These are phyloP conservation scores for Otis tarda DNA, from an alignment of 2,113 vertebrate species.

Conservation along the genomic window DNA sequence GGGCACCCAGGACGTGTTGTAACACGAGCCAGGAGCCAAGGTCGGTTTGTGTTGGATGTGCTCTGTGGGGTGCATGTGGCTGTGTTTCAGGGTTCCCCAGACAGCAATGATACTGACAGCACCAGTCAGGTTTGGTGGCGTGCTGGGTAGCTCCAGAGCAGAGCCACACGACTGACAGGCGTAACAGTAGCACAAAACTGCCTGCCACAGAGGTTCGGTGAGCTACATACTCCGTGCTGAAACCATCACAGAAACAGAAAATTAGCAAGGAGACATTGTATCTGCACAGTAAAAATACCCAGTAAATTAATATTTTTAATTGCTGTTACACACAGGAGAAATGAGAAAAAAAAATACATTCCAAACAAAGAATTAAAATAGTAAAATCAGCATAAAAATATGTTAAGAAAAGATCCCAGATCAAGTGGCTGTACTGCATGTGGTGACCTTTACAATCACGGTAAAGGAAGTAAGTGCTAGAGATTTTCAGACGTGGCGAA, in stretches of 20 bases:
- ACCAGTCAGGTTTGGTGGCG: background rate
- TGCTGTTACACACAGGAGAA: conserved; percentile 57
- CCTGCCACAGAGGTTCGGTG: background rate
- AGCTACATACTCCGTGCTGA: background rate
- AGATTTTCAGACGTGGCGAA: background rate
- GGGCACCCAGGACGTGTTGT: accelerated
- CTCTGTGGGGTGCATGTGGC: background rate
- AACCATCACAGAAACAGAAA: background rate
- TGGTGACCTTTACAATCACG: conserved; percentile 58
- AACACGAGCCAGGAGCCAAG: background rate
- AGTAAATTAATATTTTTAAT: conserved; percentile 65
- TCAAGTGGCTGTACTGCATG: background rate
- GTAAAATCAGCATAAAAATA: conserved; percentile 51
- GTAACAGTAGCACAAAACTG: background rate
- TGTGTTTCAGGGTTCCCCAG: background rate
- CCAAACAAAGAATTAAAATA: conserved; percentile 43
- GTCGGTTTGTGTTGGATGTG: background rate
- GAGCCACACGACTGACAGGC: background rate
- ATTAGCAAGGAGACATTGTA: background rate
- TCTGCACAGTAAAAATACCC: background rate
- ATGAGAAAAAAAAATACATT: conserved; percentile 53
- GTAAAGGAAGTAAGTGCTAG: conserved; percentile 32
- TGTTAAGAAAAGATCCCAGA: conserved; percentile 50
- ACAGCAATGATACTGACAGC: background rate
- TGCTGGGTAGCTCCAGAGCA: background rate